Evolutionary conservation across 2,797 vertebrate genomes (phyloP), one percentile per base, ranked within the genome.

Genomic region (Lepus oiostolus): DNA sequence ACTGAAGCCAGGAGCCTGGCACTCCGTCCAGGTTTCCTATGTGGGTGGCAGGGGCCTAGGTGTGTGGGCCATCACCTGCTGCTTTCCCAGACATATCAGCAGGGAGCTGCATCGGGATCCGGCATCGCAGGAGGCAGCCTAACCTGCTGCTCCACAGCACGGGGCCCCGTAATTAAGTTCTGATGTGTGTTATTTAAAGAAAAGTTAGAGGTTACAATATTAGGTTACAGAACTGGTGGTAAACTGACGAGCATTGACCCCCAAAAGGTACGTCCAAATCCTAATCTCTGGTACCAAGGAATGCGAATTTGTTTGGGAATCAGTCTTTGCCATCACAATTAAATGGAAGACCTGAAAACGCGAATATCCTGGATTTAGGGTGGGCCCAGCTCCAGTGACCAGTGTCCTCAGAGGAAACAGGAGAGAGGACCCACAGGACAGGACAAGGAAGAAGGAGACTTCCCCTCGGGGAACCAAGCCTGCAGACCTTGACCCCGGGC

Each of bases 161-260:
- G 5, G 54, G 54, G 63, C 63, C 63, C 26, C 10, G 63, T 65
- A 26, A 26, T 26, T 71, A 47, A 35, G 47, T 83, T 91, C 62
- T 38, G 83, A 67, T n/a, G 24, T 60, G 47, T 62, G 19, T 50
- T 84, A 35, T 62, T 86, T 75, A 88, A 84, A 92, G 71, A 84
- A 62, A 54, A 88, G 24, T n/a, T 21, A 58, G 54, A 58, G 54
- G 19, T 58, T 58, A 58, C 3, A 3, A 58, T 58, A 58, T 58
- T 79, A 67, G 85, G 65, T 77, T 54, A 70, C 2, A 65, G n/a
- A 79, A 88, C 13, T 63, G 28, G 17, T 67, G 35, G 65, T 72
- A 58, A 58, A 67, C 14, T 19, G 19, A 80, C 30, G 30, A 67
- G 71, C 30, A 71, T 24, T 54, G 80, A 71, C 16, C 22, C 14